Percentiles rank a stretch among this genome's conserved stretches.
These are phyloP conservation scores for Thalassophryne amazonica DNA, from an alignment of 2,797 vertebrate species.

Conservation along the genomic window DNA sequence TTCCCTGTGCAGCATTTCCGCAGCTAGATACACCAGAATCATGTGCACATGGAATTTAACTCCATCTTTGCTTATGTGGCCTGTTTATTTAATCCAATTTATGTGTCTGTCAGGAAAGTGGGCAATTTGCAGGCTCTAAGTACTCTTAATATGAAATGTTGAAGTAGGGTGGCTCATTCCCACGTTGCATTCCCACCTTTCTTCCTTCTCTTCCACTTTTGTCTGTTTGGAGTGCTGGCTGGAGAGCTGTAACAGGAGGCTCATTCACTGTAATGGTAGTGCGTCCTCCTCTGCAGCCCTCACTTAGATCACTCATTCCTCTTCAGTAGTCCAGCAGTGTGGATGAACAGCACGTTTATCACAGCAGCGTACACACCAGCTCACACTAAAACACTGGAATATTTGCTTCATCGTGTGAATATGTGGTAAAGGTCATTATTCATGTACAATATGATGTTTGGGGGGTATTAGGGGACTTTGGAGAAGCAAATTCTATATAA, in stretches of 20 bases:
- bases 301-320: conserved; percentile 69
- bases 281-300: conserved; percentile 72
- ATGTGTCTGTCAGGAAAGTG: conserved; percentile 57
- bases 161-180: conserved; percentile 66
- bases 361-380: conserved; percentile 38
- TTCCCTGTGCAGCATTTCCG: background rate
- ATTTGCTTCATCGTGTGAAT: no score
- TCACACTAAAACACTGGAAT: conserved; percentile 32
- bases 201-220: conserved; percentile 60
- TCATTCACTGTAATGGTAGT: conserved; percentile 68
- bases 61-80: conserved; percentile 23
- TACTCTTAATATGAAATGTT: conserved; percentile 61
- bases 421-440: no score
- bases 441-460: no score
- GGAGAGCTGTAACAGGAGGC: conserved; percentile 68
- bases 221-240: conserved; percentile 48
- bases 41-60: background rate
- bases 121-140: conserved; percentile 58
- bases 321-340: conserved; percentile 47
- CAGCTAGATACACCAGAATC: background rate
- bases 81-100: conserved; percentile 67
- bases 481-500: no score
- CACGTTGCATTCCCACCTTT: conserved; percentile 59
- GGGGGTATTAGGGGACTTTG: no score
- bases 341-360: conserved; percentile 47